Base-by-base conservation (phyloP, 2,888 invertebrate genomes). In the Heliconius ethilla region DNA sequence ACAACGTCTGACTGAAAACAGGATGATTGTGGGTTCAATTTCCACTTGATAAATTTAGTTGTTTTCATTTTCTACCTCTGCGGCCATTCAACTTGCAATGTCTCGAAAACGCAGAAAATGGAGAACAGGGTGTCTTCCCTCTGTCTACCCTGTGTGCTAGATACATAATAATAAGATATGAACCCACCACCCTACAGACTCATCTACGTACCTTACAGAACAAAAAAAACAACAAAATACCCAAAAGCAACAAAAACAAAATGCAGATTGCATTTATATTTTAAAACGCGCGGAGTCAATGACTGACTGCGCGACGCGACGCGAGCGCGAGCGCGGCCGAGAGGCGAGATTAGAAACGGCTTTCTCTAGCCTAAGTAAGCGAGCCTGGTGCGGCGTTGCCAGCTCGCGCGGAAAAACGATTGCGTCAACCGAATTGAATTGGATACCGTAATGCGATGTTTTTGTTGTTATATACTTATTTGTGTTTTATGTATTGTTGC, bases 311-410 rank as follows among this genome's bases (percentile, higher is more conserved):
- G 67, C 22, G n/a, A 22, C 86, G 67, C 22, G n/a, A 22, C 59
- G 55, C 55, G 55, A 55, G 55, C 15, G 55, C 55, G 55, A 7
- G 15, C 51, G 51, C 25, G 13, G 37, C 11, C 40, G 77, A 62
- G 74, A 74, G 87, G 89, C 89, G 88, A 92, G 93, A 93, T 93
- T 93, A 93, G 93, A 93, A 93, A 93, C 92, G 91, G 91, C 93
- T 93, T 93, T 93, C 93, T 92, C 88, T 83, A 83, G 86, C 86
- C 83, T 51, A 51, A 51, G 51, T 83, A 89, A 90, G 33, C 33
- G 33, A 33, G 75, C 79, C 82, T 89, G 89, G 88, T 82, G 85
- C 90, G 91, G 82, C 88, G 93, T 93, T 93, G 93, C 92, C 92
- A 89, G 87, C 86, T 83, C 86, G 89, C 82, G 82, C 82, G 83